Base-by-base conservation (phyloP, 2,797 vertebrate species). In the Notolabrus celidotus region DNA sequence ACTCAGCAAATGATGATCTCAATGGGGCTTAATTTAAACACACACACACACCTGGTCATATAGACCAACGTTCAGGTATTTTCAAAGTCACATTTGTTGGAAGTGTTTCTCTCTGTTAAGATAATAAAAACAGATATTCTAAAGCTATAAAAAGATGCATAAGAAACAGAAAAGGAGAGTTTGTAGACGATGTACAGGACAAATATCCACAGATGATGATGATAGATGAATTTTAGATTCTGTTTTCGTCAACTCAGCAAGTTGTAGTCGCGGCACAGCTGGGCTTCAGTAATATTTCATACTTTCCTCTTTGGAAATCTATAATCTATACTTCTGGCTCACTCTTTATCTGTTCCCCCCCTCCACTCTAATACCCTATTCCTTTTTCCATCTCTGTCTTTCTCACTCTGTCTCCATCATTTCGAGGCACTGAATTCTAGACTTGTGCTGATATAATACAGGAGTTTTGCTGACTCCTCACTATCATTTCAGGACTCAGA, bases 281-380 rank as follows among this genome's bases (percentile, higher is more conserved):
- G 77, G 77, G 60, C 42, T 64, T 72, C 51, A 64, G 67, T 75
- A 68, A 77, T 79, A 79, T 72, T 72, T 83, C n/a, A 51, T 66
- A 73, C 80, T 43, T 69, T 25, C 64, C 33, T 57, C 41, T 69
- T 71, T 25, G 10, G 16, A 83, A 85, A 82, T 80, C 58, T 69
- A 69, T 80, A 74, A 79, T 77, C 74, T 63, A 79, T 64, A 75
- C 55, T 19, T 42, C 62, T 54, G 27, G 47, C 42, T 56, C 31
- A 39, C 41, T 56, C 20, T 55, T 23, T 52, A 27, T 46, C 27
- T 57, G 17, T 33, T 2, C 17, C 36, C n/a, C 5, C 9, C 5
- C 15, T 36, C 45, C 36, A 0, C 22, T 23, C 38, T 57, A 8
- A 72, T 51, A 55, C 45, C 12, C 7, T 49, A 41, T 67, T 66